Evolutionary conservation across 2,113 vertebrate genomes (phyloP), one percentile per base, ranked within the genome.

Genomic region (Anguilla rostrata): DNA sequence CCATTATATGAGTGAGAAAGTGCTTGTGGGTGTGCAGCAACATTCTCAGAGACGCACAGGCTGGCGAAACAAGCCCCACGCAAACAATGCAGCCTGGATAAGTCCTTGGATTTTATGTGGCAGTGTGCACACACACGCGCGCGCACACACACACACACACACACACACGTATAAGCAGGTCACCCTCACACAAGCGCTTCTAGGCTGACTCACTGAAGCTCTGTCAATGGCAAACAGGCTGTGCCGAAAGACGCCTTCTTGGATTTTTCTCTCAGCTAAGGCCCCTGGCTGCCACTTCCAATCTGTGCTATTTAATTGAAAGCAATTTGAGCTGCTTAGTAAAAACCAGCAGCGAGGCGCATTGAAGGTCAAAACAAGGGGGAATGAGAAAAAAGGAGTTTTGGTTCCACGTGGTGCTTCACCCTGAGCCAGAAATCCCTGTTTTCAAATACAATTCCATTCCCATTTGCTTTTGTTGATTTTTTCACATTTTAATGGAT

Each of bases 241-340:
- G 2, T 15, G 14, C 40, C 15, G 57, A n/a, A 26, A 34, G 6
- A 34, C 14, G 18, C 15, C 14, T n/a, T 14, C 9, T 15, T 20
- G n/a, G 29, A 80, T 16, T 80, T 41, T 80, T 39, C 63, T 71
- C 29, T 71, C 78, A 39, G 16, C 34, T 12, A 39, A 39, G 18
- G 78, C 40, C 78, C 78, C 40, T 20, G 12, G 78, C 78, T 80
- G 78, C 78, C 78, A 80, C 78, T 40, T 80, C 78, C 78, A 80
- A 80, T 80, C 78, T 40, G 34, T 29, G 11, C 2, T 14, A 18
- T 41, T 40, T 80, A 80, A 80, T 80, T 80, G 78, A 80, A 80
- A 80, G 78, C 78, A 39, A 80, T 80, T 80, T 80, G 34, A 80
- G 78, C 78, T 40, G 78, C 78, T 40, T 40, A 80, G 78, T 40